Conservation (phyloP, 2,888 invertebrate species). For the Ferdinandea cuprea region DNA sequence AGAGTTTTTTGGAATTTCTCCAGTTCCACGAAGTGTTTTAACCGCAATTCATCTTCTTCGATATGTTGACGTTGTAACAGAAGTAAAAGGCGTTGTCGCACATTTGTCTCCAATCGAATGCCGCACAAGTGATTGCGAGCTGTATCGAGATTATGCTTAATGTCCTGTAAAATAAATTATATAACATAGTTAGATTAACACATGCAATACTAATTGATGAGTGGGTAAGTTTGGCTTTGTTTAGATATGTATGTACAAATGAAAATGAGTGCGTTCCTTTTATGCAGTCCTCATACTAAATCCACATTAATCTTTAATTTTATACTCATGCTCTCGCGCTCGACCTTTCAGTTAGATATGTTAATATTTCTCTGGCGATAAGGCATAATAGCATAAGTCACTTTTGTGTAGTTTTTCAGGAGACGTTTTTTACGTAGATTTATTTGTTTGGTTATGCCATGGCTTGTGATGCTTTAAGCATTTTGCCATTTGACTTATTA, state of each 20-base stretch:
- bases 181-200: neutral
- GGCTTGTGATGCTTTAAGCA: no score
- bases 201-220: neutral
- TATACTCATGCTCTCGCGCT: no score
- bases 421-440: no score
- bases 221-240: neutral
- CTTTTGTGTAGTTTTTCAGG: no score
- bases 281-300: neutral
- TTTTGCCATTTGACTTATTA: no score
- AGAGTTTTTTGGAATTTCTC: constrained; percentile 83
- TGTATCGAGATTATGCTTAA: constrained; percentile 82
- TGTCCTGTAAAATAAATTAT: constrained; percentile 79
- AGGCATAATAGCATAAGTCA: no score
- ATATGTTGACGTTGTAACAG: constrained; percentile 82
- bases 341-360: no score
- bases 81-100: constrained; percentile 81
- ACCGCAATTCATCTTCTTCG: constrained; percentile 82
- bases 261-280: constrained; percentile 17
- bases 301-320: neutral
- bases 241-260: constrained; percentile 35
- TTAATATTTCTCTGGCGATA: no score
- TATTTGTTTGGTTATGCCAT: no score
- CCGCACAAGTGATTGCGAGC: constrained; percentile 81
- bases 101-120: constrained; percentile 81
- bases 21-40: constrained; percentile 82